phyloP scores from a whole-genome alignment of 2,797 vertebrate species.

The Myioborus melanocephalus region DNA sequence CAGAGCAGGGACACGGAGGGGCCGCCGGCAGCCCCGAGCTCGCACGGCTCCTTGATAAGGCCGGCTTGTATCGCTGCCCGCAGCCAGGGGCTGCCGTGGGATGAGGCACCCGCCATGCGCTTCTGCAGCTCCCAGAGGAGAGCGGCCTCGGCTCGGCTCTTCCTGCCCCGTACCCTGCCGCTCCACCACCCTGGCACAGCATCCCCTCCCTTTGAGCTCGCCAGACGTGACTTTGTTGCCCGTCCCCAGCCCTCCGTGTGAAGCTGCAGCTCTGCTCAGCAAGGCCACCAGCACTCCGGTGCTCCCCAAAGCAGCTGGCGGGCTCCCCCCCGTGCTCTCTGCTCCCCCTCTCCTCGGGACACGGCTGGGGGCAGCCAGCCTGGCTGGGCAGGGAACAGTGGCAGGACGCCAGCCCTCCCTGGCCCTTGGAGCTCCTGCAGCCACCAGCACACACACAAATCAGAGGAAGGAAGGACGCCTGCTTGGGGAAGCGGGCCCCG shows the following conservation, averaged over 20 bases:
- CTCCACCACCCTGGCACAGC: not conserved
- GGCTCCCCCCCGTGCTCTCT: rapidly evolving
- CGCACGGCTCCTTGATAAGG: not conserved
- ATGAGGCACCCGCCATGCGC: rapidly evolving
- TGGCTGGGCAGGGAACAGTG: not conserved
- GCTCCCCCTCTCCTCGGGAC: not conserved
- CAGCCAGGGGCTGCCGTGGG: not conserved
- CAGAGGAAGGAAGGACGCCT: not conserved
- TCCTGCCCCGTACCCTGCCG: rapidly evolving
- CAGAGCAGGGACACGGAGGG: not conserved
- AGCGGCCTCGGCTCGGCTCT: not conserved
- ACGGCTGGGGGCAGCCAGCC: not conserved
- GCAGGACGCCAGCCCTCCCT: not conserved
- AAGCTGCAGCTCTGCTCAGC: not conserved
- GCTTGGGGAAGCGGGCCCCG: not conserved
- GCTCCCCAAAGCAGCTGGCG: not conserved
- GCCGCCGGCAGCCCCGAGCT: not conserved
- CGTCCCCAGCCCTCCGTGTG: rapidly evolving
- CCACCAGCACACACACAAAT: not conserved
- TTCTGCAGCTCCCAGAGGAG: not conserved
- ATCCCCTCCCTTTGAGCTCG: rapidly evolving
- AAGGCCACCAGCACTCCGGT: rapidly evolving
- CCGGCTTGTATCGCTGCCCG: not conserved
- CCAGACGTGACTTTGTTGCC: not conserved
- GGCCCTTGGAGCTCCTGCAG: not conserved